These are phyloP conservation scores for Sinocyclocheilus anophthalmus DNA, from an alignment of 2,113 vertebrate genomes.

Conservation along the genomic window DNA sequence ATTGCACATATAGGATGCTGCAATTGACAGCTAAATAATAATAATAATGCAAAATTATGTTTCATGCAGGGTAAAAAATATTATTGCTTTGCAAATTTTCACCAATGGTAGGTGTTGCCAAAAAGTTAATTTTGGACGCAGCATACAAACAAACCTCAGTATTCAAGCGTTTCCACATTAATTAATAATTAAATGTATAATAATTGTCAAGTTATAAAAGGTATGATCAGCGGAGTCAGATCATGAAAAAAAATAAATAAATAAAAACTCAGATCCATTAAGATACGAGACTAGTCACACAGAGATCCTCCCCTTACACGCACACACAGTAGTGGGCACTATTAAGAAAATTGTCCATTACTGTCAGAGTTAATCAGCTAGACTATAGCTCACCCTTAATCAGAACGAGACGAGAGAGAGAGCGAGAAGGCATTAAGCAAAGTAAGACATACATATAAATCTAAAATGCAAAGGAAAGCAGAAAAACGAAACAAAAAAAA, in stretches of 20 bases:
- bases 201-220: not conserved
- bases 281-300: not conserved
- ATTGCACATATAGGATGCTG: too few species aligned
- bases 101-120: too few species aligned
- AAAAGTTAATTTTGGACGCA: too few species aligned
- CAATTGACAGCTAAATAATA: too few species aligned
- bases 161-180: too few species aligned
- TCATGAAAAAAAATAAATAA: not conserved
- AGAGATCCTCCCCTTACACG: constrained; percentile 10
- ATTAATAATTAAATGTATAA: not conserved
- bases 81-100: too few species aligned
- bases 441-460: not conserved
- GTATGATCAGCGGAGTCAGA: not conserved
- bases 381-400: constrained; percentile 64
- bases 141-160: too few species aligned
- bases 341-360: constrained; percentile 70
- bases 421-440: constrained; percentile 2
- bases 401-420: constrained; percentile 2
- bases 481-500: not conserved
- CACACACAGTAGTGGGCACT: constrained; percentile 51
- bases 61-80: too few species aligned
- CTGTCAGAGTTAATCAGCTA: constrained; percentile 72
- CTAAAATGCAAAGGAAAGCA: not conserved
- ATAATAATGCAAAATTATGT: too few species aligned
- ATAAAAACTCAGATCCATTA: not conserved